Base-by-base conservation (phyloP, 92 coral and sea anemone species). In the Palythoa grandiflora region DNA sequence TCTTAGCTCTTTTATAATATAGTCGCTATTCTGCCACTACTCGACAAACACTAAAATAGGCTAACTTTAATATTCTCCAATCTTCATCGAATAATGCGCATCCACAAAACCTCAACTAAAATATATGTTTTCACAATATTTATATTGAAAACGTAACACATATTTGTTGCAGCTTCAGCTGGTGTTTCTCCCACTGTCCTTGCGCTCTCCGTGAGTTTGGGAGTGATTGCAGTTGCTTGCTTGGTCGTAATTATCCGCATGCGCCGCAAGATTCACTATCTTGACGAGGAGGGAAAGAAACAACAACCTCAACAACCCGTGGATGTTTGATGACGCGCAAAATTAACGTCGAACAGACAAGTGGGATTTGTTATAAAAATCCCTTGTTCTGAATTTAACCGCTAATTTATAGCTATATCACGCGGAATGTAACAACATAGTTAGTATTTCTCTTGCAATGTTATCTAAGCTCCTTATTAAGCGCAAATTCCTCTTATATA, bases 191-290 rank as follows among this genome's bases (percentile, higher is more conserved):
- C 86, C 20, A 65, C 75, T 36, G 60, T 81, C 20, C 75, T 81
- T 10, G 60, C 75, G 4, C 20, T 81, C 19, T 12, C 86, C 21
- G 86, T 61, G 20, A 55, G 86, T 71, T 19, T 81, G 9, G 86
- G 55, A 21, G 71, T 48, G 14, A 39, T 71, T 50, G 86, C 86
- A 17, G 21, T 81, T 71, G 63, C 48, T 13, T 81, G 86, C 28
- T 6, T 81, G 19, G 75, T 81, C 21, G 86, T 52, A 28, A 81
- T 81, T 40, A 38, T 81, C 40, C 86, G 86, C 21, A 81, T 81
- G 86, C 86, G 86, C 76, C 75, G 75, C 8, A 68, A 12, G 63
- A 81, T 81, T 19, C 55, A 38, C 21, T 6, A 44, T 11, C 74
- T 81, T 44, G 35, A 81, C 48, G 63, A 68, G n/a, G 68, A 54